Evolutionary conservation across 2,888 invertebrate species (phyloP), one percentile per base, ranked within the genome.

Genomic region (Macrophya annulata): DNA sequence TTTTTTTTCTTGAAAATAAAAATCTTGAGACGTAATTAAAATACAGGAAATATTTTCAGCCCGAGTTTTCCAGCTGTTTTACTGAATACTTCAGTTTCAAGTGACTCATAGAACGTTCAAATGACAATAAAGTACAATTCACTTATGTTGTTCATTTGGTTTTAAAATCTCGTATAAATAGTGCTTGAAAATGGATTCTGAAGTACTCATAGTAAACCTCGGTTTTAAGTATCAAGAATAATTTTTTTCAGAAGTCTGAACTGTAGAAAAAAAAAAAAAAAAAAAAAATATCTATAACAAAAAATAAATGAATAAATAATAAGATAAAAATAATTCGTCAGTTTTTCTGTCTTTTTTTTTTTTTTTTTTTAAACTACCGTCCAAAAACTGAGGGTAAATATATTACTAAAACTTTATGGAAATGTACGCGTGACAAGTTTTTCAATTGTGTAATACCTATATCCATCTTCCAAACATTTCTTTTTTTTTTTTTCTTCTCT

Each of bases 381-480:
- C 4, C 4, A 48, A 45, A 15, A 15, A 17, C 9, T 12, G 48
- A 76, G 17, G 25, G 25, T 17, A 76, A 76, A 37, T 25, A 76
- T 48, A 25, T 12, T 15, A 55, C 37, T n/a, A 37, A 40, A 55
- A 79, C 76, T 76, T 79, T 59, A 79, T 79, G 79, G 79, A 79
- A 79, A 79, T 76, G 43, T 48, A 76, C 31, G 76, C 76, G 76
- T 76, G 76, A 76, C 76, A 76, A 76, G 79, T 79, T 79, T 79
- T 55, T 79, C 79, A 79, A 79, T 79, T 79, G 79, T 40, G 79
- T 79, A 59, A 79, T 79, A 79, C 79, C 79, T 55, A 59, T 55
- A 79, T 59, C 79, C 79, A 59, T 79, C 79, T 79, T 59, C 37
- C 37, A n/a, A 79, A 59, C 17, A 48, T 15, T 45, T 76, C 48